A percentile compares a stretch with the other conserved stretches of the same genome.
Evolutionary conservation across 2,113 vertebrate genomes (phyloP).

Genomic region (Hippocampus comes): DNA sequence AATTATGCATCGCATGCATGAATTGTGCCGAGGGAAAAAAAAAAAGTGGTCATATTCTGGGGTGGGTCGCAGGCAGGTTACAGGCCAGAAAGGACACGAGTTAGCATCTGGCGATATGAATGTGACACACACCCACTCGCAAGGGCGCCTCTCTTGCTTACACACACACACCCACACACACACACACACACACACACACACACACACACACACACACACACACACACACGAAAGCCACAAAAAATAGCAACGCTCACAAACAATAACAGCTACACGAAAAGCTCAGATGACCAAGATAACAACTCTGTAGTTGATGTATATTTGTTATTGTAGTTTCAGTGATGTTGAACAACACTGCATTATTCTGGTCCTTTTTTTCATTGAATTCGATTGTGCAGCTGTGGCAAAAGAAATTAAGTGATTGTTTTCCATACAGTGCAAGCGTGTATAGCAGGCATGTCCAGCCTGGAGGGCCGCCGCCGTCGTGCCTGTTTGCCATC

Average conservation of each 20-base stretch:
- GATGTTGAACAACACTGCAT: no score
- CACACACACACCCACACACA: conserved; percentile 7
- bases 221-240: not conserved
- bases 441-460: no score
- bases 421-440: not conserved
- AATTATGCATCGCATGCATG: no score
- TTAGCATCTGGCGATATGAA: conserved; percentile 23
- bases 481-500: no score
- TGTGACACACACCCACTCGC: not conserved
- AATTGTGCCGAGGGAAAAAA: not conserved
- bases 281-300: not conserved
- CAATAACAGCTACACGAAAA: not conserved
- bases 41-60: no score
- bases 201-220: conserved; percentile 2
- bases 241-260: conserved; percentile 23
- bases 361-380: no score
- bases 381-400: no score
- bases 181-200: conserved; percentile 1
- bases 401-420: no score
- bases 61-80: conserved; percentile 13
- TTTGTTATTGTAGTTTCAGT: no score
- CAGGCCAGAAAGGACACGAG: conserved; percentile 20
- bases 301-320: not conserved
- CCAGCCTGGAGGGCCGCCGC: no score
- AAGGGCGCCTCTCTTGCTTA: not conserved